Evolutionary conservation across 2,113 vertebrate genomes (phyloP).

Genomic region (Carassius carassius): DNA sequence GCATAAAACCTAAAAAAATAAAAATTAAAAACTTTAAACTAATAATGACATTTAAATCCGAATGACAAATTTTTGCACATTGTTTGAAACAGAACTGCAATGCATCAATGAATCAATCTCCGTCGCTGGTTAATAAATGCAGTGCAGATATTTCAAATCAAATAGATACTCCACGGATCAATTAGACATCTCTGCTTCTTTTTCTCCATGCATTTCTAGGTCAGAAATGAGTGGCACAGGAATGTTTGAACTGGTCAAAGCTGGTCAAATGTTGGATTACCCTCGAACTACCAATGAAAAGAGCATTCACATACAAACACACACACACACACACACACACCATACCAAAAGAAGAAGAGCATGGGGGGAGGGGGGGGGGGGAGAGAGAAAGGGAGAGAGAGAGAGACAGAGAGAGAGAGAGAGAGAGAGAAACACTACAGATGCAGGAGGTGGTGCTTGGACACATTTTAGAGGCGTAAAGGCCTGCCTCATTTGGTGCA

Average conservation of each 20-base stretch:
- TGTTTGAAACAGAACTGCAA: not conserved
- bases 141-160: not conserved
- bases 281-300: constrained; percentile 24
- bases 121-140: not conserved
- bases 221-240: constrained; percentile 45
- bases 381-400: not conserved
- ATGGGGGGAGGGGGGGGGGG: not conserved
- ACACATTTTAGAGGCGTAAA: constrained; percentile 70
- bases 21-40: too few relatives aligned
- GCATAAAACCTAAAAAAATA: too few relatives aligned
- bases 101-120: constrained; percentile 9
- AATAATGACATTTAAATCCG: too few relatives aligned
- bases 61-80: not conserved
- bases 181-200: not conserved
- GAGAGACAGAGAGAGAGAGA: constrained; percentile 8
- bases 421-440: constrained; percentile 42
- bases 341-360: constrained; percentile 21
- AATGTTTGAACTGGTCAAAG: constrained; percentile 23
- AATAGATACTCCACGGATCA: not conserved
- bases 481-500: constrained; percentile 70
- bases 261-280: constrained; percentile 44
- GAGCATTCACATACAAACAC: constrained; percentile 20
- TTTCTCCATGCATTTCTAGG: constrained; percentile 31
- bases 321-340: constrained; percentile 19
- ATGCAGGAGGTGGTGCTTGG: constrained; percentile 77